Percentiles rank a stretch among this genome's conserved stretches.
Conservation (phyloP, 2,797 vertebrate genomes). For the Lagodon rhomboides region DNA sequence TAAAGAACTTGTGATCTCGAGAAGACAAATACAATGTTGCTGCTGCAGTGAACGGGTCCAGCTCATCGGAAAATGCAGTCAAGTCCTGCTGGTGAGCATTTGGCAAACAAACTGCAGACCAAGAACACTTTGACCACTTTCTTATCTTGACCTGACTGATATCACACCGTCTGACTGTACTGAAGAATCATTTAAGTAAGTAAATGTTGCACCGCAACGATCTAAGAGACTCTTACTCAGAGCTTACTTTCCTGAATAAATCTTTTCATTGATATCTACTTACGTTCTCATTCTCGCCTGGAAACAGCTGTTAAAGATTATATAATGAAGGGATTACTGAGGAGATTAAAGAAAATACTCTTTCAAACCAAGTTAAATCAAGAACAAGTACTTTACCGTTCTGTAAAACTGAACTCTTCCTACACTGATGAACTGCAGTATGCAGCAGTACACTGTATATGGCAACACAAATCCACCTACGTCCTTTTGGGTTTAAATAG, state of each 20-base stretch:
- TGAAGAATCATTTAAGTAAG: background rate
- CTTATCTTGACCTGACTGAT: background rate
- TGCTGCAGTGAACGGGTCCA: background rate
- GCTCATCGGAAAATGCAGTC: background rate
- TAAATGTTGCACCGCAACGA: conserved; percentile 3
- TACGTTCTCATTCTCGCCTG: background rate
- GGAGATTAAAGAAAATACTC: conserved; percentile 1
- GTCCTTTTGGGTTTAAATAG: background rate
- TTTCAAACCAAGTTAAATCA: conserved; percentile 3
- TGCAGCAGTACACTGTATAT: too few species aligned
- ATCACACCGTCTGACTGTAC: background rate
- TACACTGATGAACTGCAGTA: background rate
- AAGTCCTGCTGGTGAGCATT: background rate
- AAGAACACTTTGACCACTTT: background rate
- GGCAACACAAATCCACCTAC: background rate
- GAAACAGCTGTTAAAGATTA: background rate
- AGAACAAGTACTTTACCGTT: background rate
- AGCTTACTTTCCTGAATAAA: conserved; percentile 12
- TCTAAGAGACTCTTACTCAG: conserved; percentile 7
- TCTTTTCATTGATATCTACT: conserved; percentile 9
- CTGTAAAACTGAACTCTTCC: background rate
- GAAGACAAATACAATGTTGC: background rate
- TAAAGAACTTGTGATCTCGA: too few species aligned
- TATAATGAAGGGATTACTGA: conserved; percentile 2
- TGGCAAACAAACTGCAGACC: background rate